Base-by-base conservation (phyloP, 2,797 vertebrate species). In the Sebastes glaucus region DNA sequence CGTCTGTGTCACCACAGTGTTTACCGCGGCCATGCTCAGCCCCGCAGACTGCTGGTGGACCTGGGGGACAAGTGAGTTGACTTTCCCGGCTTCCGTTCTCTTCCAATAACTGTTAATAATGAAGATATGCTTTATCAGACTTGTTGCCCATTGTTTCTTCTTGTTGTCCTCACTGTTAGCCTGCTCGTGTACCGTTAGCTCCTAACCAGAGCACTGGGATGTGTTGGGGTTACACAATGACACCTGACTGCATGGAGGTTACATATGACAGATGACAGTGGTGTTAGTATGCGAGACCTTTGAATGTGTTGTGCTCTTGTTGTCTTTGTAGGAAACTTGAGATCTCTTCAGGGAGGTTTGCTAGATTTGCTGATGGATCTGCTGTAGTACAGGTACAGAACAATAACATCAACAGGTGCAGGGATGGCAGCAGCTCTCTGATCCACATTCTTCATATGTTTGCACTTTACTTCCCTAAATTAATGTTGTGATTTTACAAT, bases 321-420 rank as follows among this genome's bases (percentile, higher is more conserved):
- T 78, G 65, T 68, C 93, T 81, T 92, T 82, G 18, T 66, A 99
- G 99, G 85, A 99, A 97, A 85, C 95, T 99, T 85, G 96, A 99
- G 85, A 95, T 99, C 77, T 97, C 97, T 9, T 97, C 97, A 0
- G 99, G 98, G 78, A 98, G 92, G 82, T 93, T 99, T 33, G 99
- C 99, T 0, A 96, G 96, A 83, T 99, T 99, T 94, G 97, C 99
- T 81, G 99, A 99, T 93, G 99, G 99, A 68, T 96, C 96, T 90
- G 97, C 98, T 82, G 96, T 99, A 18, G 97, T 98, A 27, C 96
- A 97, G 97, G 98, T 99, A 96, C 4, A 70, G 18, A 60, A 56
- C 10, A 20, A 1, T 23, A 4, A 11, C n/a, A 64, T 6, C 23
- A 52, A 56, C 42, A 70, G 5, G 28, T 72, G 33, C 14, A 7